Base-by-base conservation (phyloP, 2,797 vertebrate species). In the Anomalospiza imberbis region DNA sequence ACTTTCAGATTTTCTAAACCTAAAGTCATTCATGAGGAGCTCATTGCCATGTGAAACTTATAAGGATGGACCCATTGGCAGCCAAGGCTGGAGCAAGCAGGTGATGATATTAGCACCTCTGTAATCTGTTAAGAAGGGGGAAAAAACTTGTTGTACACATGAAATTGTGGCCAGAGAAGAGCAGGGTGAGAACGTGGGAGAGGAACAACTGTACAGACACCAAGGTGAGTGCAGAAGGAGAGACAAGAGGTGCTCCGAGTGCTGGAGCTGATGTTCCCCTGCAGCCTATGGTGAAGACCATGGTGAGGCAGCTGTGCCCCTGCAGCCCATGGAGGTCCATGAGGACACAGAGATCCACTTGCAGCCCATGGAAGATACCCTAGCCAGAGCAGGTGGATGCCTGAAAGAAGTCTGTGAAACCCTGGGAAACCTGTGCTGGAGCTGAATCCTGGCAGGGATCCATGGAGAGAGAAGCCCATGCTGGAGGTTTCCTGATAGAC, bases 21-120 rank as follows among this genome's bases (percentile, higher is more conserved):
- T 29, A 15, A 81, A 57, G 48, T 71, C 0, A 17, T 78, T 32
- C 47, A 17, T 45, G 34, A 78, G 53, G 32, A 63, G 28, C 15
- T 55, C 9, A 44, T 38, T 87, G 32, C 12, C 6, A 14, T 40
- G n/a, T 62, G 45, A 85, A 80, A 26, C 7, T 63, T 51, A 26
- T 2, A 14, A 18, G 45, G 45, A 53, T 51, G 45, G 45, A 53
- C 54, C n/a, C 0, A 0, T 32, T 29, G 16, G 45, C 1, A 2
- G 13, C 32, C 51, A 15, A 50, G 51, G 24, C n/a, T 38, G 24
- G 73, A 10, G 32, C 28, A 45, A 45, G 14, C 13, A 66, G 24
- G 40, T 13, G 17, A 29, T 58, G 20, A 57, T 29, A 45, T 17
- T 29, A 47, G 10, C 40, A 28, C 40, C 38, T 40, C 29, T 53